Conservation (phyloP, 2,113 vertebrate species). For the Petrocephalus zakoni region DNA sequence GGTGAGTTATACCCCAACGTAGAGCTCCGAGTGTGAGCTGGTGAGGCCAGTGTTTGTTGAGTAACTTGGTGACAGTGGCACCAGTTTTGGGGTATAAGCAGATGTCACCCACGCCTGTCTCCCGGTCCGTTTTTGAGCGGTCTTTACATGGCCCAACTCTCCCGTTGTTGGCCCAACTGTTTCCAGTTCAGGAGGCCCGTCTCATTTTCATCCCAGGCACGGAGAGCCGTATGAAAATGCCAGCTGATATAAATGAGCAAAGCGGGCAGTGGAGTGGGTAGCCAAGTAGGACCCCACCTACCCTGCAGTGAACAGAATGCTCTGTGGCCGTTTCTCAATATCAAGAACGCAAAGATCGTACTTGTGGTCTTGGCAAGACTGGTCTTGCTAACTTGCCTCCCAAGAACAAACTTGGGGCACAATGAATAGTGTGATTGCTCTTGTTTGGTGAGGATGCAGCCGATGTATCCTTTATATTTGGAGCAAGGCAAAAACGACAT, state of each 20-base stretch:
- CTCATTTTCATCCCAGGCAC: background rate
- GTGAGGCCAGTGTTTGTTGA: slow-evolving; percentile 58
- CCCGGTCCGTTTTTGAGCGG: background rate
- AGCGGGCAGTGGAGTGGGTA: background rate
- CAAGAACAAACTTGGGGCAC: background rate
- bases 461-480: no score
- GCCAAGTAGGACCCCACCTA: background rate
- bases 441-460: no score
- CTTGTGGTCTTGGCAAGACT: no score
- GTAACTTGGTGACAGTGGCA: slow-evolving; percentile 52
- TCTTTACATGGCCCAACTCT: background rate
- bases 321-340: background rate
- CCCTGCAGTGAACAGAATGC: background rate
- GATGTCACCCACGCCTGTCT: slow-evolving; percentile 19
- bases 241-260: background rate
- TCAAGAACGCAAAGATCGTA: no score
- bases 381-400: no score
- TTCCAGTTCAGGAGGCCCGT: background rate
- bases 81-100: slow-evolving; percentile 33
- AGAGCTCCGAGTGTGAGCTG: slow-evolving; percentile 62
- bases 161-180: no score
- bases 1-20: slow-evolving; percentile 64
- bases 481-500: no score
- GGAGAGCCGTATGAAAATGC: background rate
- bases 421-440: no score